Evolutionary conservation across 1,140 invertebrate species (phyloP).

Genomic region (Eriocheir sinensis): DNA sequence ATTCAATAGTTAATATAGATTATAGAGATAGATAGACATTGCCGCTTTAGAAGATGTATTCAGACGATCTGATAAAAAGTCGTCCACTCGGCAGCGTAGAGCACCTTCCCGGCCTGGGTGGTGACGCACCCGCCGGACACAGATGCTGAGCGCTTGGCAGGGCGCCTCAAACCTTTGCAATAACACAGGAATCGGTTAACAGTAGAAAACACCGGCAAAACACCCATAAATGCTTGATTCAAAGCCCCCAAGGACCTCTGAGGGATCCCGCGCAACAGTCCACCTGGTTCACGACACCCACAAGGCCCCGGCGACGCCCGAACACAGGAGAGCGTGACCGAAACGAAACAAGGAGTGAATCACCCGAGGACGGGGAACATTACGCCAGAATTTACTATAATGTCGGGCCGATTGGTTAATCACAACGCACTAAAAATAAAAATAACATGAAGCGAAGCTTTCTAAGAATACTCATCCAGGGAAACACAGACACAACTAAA

Average conservation of each 20-base stretch:
- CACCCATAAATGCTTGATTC: conserved; percentile 9
- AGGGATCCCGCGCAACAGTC: not conserved
- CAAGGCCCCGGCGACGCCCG: not conserved
- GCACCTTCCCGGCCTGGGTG: too few species aligned
- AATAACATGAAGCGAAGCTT: not conserved
- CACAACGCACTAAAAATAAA: not conserved
- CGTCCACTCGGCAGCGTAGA: too few species aligned
- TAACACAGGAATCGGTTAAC: not conserved
- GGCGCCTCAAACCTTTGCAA: not conserved
- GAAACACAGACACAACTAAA: too few species aligned
- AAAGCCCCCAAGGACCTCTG: not conserved
- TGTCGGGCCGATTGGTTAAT: not conserved
- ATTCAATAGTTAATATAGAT: too few species aligned
- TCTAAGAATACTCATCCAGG: not conserved
- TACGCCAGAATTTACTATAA: not conserved
- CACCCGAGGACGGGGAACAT: not conserved
- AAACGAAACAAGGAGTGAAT: not conserved
- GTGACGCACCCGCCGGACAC: not conserved
- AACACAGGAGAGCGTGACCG: not conserved
- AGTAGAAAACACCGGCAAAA: conserved; percentile 16
- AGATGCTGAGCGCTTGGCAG: not conserved
- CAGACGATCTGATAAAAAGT: too few species aligned
- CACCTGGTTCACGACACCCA: not conserved
- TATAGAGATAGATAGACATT: too few species aligned
- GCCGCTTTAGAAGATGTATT: too few species aligned